These are phyloP conservation scores for Archaeoteleia sp. DNA, from an alignment of 2,888 invertebrate species.

Conservation along the genomic window DNA sequence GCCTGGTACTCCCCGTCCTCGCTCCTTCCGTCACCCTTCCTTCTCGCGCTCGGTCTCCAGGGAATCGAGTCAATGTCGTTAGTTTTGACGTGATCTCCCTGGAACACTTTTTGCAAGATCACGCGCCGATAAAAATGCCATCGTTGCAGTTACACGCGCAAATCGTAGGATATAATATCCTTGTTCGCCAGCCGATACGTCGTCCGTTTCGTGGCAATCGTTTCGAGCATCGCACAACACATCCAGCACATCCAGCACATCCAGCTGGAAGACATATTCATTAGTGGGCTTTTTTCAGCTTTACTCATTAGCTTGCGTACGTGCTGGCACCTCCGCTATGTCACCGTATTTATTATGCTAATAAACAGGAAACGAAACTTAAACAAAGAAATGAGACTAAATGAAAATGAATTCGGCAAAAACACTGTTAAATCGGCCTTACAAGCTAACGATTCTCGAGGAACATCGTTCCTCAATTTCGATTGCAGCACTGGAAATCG, in stretches of 20 bases:
- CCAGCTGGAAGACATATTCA: slow-evolving; percentile 9
- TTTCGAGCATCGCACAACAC: neutral
- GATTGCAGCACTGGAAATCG: neutral
- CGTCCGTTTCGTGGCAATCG: neutral
- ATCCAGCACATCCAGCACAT: neutral
- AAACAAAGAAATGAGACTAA: neutral
- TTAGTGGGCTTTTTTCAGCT: neutral
- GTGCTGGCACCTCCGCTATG: slow-evolving; percentile 4
- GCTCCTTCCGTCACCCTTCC: slow-evolving; percentile 11
- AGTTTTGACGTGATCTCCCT: slow-evolving; percentile 63
- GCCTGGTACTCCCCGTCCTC: slow-evolving; percentile 49
- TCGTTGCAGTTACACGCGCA: slow-evolving; percentile 36
- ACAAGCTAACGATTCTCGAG: neutral
- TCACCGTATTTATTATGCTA: no score
- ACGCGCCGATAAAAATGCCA: slow-evolving; percentile 34
- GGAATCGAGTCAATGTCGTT: slow-evolving; percentile 66
- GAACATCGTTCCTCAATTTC: slow-evolving; percentile 12
- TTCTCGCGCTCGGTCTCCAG: slow-evolving; percentile 57
- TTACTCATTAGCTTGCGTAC: slow-evolving; percentile 15
- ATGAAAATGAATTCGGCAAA: neutral
- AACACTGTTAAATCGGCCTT: no score
- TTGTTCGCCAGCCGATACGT: neutral
- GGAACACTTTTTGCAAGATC: slow-evolving; percentile 49
- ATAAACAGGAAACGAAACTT: neutral
- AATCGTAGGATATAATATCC: slow-evolving; percentile 24